Evolutionary conservation across 2,113 vertebrate genomes (phyloP), one percentile per base, ranked within the genome.

Genomic region (Lichenostomus cassidix): DNA sequence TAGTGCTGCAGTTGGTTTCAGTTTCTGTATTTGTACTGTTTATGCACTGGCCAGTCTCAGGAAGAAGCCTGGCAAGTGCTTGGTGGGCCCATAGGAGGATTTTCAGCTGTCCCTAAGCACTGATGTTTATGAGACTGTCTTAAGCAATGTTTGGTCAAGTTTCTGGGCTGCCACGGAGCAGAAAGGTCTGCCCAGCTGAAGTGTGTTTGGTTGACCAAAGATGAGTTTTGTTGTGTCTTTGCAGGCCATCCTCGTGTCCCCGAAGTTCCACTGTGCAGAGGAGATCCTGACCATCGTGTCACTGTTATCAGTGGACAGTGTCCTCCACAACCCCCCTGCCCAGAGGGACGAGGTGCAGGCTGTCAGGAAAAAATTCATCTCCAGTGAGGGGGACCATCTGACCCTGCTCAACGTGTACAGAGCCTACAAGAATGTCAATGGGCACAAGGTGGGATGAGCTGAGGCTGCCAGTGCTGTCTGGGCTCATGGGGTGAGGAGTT

Each of bases 351-450:
- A 99, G 42, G 99, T 99, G 42, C 98, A 98, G 2, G 94, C 98
- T 0, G 93, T 96, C n/a, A 98, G 99, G 69, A 99, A 97, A 97
- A 99, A 99, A 92, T 99, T 99, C 95, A 96, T 97, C 63, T 99
- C 99, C 87, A 99, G 99, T 2, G 99, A 99, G 92, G 99, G 99
- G 4, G 99, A 99, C 88, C 99, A 99, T 85, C 94, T 99, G 53
- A 99, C 99, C 7, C 97, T 99, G 91, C 98, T 99, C 73, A 99
- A 95, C 55, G 91, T 99, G 83, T 99, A 99, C 96, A 98, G 98
- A 29, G 98, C 99, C 52, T 99, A 99, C 96, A 99, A 96, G 97
- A 99, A 98, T 44, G 97, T 98, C 74, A 95, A 89, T 0, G 98
- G 98, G 12, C 98, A 99, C 91, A 99, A 99, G 98, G 99, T 99